phyloP scores from a whole-genome alignment of 2,113 vertebrate genomes.

The Orycteropus afer region DNA sequence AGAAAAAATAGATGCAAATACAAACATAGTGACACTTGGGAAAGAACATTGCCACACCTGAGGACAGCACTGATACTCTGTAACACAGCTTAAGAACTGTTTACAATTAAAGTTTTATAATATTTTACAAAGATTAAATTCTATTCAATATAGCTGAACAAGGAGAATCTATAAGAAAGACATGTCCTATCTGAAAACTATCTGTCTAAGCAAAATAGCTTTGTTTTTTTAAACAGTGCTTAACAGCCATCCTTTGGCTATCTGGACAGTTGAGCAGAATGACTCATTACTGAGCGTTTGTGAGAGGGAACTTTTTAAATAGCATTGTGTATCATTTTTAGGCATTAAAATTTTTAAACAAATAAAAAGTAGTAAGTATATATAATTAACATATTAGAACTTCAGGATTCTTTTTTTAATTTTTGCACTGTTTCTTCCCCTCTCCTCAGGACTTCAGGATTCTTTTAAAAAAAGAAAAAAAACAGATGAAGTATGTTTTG shows the following conservation, averaged over 20 bases:
- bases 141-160: not conserved
- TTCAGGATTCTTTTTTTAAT: not conserved
- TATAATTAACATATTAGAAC: not conserved
- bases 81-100: not conserved
- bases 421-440: too few relatives aligned
- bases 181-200: not conserved
- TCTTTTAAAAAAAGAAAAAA: not conserved
- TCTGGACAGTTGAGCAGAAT: slow-evolving; percentile 25
- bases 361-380: slow-evolving; percentile 4
- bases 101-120: slow-evolving; percentile 18
- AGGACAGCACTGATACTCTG: not conserved
- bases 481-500: not conserved
- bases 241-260: not conserved
- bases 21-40: not conserved
- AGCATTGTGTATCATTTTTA: slow-evolving; percentile 27
- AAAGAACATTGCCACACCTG: not conserved
- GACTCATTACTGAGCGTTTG: slow-evolving; percentile 20
- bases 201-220: slow-evolving; percentile 12
- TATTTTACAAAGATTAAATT: slow-evolving; percentile 16
- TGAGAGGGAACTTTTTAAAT: slow-evolving; percentile 47
- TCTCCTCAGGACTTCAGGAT: not conserved
- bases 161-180: not conserved
- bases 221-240: not conserved
- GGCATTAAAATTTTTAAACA: slow-evolving; percentile 30
- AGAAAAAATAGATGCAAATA: slow-evolving; percentile 33